Percentiles rank a stretch among this genome's conserved stretches.
These are phyloP conservation scores for Aromia moschata DNA, from an alignment of 2,888 invertebrate genomes.

Conservation along the genomic window DNA sequence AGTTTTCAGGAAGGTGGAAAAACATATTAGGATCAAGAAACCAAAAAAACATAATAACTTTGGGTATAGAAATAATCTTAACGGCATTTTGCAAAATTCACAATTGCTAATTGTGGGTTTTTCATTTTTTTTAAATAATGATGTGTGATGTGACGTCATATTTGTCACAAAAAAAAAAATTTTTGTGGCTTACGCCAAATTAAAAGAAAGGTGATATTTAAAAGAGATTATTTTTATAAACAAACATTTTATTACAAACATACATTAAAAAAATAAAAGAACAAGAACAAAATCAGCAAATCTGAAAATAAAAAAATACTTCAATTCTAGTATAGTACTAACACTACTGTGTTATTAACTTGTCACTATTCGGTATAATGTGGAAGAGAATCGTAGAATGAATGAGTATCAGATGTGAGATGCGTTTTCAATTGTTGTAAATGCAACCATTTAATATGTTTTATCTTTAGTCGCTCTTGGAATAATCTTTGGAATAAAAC, in stretches of 20 bases:
- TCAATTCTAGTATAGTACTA: background rate
- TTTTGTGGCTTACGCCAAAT: constrained; percentile 19
- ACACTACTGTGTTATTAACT: background rate
- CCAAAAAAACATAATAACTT: background rate
- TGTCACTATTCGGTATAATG: constrained; percentile 13
- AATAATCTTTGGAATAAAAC: constrained; percentile 13
- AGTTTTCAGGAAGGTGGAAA: constrained; percentile 5
- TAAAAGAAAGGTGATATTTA: background rate
- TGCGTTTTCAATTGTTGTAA: constrained; percentile 17
- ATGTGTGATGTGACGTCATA: constrained; percentile 15
- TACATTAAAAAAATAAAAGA: background rate
- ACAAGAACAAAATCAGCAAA: background rate
- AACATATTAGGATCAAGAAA: constrained; percentile 1
- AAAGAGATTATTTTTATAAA: background rate
- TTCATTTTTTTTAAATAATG: constrained; percentile 10
- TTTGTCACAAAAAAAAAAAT: constrained; percentile 8
- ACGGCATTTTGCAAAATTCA: background rate
- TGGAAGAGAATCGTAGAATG: constrained; percentile 22
- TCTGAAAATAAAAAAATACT: background rate
- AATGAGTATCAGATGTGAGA: constrained; percentile 20
- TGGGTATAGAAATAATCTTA: constrained; percentile 1
- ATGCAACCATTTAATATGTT: constrained; percentile 20
- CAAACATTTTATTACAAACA: constrained; percentile 1
- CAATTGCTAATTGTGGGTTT: constrained; percentile 7
- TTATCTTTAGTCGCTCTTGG: constrained; percentile 17